Conservation (phyloP, 2,113 vertebrate species). For the Syngnathus typhle region DNA sequence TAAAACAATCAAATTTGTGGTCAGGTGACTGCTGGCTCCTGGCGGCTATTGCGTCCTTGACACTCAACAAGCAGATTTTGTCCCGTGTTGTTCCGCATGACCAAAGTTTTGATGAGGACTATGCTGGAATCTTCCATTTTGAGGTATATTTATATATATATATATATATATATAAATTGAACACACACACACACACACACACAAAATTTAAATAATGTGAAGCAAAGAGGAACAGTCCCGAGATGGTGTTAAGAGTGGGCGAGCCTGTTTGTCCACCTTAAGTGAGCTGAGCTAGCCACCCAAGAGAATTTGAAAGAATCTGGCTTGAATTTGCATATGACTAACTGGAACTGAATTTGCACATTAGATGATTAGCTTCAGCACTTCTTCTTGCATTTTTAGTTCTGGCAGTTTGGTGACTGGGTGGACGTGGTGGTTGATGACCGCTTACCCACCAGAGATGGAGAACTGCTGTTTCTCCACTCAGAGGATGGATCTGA, state of each 20-base stretch:
- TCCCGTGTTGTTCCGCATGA: slow-evolving; percentile 75
- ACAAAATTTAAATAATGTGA: background rate
- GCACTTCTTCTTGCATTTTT: slow-evolving; percentile 7
- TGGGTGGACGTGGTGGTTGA: slow-evolving; percentile 76
- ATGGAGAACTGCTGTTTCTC: slow-evolving; percentile 72
- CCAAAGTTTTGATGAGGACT: slow-evolving; percentile 75
- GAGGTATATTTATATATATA: slow-evolving; percentile 62
- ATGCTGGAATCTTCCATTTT: slow-evolving; percentile 89
- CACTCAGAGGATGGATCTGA: slow-evolving; percentile 68
- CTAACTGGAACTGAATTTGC: background rate
- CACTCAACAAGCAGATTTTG: slow-evolving; percentile 76
- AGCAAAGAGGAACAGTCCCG: background rate
- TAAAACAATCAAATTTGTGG: background rate
- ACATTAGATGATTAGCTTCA: background rate
- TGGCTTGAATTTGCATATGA: background rate
- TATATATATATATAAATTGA: too few species aligned
- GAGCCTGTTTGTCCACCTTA: background rate
- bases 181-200: too few species aligned
- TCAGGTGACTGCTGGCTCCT: slow-evolving; percentile 90
- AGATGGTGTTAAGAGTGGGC: background rate
- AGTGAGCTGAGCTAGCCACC: background rate
- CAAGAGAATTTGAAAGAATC: background rate
- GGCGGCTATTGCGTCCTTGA: slow-evolving; percentile 85
- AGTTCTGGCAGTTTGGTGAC: slow-evolving; percentile 77
- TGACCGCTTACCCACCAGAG: slow-evolving; percentile 67